Percentiles rank a stretch among this genome's conserved stretches.
Conservation (phyloP, 1,140 invertebrate species). For the Solenopsis invicta region DNA sequence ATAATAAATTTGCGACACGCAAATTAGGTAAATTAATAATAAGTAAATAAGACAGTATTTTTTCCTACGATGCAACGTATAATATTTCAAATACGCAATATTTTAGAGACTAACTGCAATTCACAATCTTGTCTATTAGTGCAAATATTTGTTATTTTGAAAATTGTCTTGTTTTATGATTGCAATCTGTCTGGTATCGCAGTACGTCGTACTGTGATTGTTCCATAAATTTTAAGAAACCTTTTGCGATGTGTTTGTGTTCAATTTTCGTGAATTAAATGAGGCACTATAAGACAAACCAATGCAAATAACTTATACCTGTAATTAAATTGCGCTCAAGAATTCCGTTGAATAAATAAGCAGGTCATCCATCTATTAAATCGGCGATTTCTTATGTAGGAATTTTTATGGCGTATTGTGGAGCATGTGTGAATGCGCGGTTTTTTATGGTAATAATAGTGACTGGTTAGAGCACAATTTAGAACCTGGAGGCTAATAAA, state of each 20-base stretch:
- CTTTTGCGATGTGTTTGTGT: not conserved
- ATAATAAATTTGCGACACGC: not conserved
- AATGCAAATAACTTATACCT: not conserved
- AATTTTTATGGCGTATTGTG: not conserved
- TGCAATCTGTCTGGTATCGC: not conserved
- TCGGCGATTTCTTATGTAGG: not conserved
- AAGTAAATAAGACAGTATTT: not conserved
- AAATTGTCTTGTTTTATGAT: not conserved
- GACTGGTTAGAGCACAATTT: slow-evolving; percentile 57
- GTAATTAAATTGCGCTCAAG: not conserved
- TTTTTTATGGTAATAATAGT: slow-evolving; percentile 50
- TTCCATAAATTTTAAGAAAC: slow-evolving; percentile 34
- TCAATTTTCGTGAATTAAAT: slow-evolving; percentile 26
- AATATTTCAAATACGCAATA: not conserved
- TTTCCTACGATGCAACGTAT: not conserved
- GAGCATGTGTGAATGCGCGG: not conserved
- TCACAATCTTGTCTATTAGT: not conserved
- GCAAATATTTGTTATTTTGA: not conserved
- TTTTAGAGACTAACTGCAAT: not conserved
- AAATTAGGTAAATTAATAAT: not conserved
- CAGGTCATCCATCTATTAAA: not conserved
- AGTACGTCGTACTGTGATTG: not conserved
- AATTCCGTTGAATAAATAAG: slow-evolving; percentile 13
- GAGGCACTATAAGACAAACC: not conserved
- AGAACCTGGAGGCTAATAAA: slow-evolving; percentile 46